phyloP scores from a whole-genome alignment of 2,113 vertebrate genomes.

The Lathamus discolor region DNA sequence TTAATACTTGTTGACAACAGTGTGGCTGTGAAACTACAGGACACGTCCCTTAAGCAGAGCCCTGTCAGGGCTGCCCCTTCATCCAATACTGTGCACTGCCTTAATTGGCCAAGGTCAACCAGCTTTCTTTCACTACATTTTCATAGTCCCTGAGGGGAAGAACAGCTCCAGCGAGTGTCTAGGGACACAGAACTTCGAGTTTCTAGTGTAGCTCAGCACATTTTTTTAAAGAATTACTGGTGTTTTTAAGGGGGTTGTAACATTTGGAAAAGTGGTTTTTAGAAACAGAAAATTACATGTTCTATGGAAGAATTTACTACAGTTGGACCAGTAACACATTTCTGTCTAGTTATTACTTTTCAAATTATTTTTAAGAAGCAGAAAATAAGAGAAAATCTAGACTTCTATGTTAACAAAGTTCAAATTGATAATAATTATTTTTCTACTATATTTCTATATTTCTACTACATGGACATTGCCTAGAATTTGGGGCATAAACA shows the following conservation, averaged over 20 bases:
- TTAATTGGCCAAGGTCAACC: conserved; percentile 72
- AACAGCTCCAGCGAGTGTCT: not conserved
- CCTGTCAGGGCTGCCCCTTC: not conserved
- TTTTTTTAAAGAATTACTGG: not conserved
- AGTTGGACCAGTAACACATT: not conserved
- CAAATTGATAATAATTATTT: not conserved
- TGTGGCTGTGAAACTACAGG: not conserved
- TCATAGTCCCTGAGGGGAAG: not conserved
- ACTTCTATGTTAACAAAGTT: not conserved
- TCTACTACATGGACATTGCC: not conserved
- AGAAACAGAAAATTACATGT: not conserved
- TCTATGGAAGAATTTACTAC: not conserved
- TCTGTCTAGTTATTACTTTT: not conserved
- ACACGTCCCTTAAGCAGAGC: not conserved
- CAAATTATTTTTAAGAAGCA: not conserved
- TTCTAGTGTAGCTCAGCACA: not conserved
- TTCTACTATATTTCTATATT: not conserved
- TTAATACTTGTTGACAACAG: conserved; percentile 39
- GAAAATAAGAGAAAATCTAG: not conserved
- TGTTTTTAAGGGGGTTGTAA: not conserved
- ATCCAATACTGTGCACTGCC: not conserved
- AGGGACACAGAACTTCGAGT: not conserved
- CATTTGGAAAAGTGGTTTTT: not conserved
- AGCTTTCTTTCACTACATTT: conserved; percentile 1
- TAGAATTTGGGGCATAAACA: not conserved